Base-by-base conservation (phyloP, 2,797 vertebrate genomes). In the Clarias laeviceps region DNA sequence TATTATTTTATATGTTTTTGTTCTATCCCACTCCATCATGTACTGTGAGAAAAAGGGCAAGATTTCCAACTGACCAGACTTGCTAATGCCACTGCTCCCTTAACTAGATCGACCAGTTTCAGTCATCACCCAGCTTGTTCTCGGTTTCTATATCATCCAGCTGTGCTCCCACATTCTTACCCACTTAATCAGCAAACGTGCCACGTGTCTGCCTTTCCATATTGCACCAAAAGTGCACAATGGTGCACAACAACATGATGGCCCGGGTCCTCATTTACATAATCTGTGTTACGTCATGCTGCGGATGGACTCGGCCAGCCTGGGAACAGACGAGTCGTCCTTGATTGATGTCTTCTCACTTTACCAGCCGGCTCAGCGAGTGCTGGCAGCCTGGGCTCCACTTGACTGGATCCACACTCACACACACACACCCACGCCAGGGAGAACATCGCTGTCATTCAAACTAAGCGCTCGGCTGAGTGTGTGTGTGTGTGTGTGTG, bases 281-380 rank as follows among this genome's bases (percentile, higher is more conserved):
- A 85, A 89, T 89, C 83, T 37, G 64, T 70, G 82, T 87, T 77
- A 89, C 73, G 80, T 87, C 85, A 83, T 59, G 45, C 68, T 78
- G 85, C 61, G 66, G 34, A 72, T 76, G 65, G 73, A 50, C 68
- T 57, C 59, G 40, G 17, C 59, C 62, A 80, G 74, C 70, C 84
- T 59, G 84, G 65, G 62, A 78, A 45, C 73, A 76, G 72, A 78
- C 69, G 64, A 45, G 34, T n/a, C 37, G 20, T n/a, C 72, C 56
- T 45, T 79, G 85, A 83, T 79, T 86, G 85, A 86, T 83, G 73
- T 54, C 54, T 83, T 77, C 80, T 78, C 76, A 77, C 85, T 86
- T 86, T 83, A 83, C 64, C 81, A 83, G 27, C n/a, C 22, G 65
- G 73, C 74, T 77, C 57, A 79, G 85, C 17, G 27, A 79, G 74